A percentile compares a stretch with the other conserved stretches of the same genome.
phyloP scores from a whole-genome alignment of 2,113 vertebrate species.

The Murina feae region DNA sequence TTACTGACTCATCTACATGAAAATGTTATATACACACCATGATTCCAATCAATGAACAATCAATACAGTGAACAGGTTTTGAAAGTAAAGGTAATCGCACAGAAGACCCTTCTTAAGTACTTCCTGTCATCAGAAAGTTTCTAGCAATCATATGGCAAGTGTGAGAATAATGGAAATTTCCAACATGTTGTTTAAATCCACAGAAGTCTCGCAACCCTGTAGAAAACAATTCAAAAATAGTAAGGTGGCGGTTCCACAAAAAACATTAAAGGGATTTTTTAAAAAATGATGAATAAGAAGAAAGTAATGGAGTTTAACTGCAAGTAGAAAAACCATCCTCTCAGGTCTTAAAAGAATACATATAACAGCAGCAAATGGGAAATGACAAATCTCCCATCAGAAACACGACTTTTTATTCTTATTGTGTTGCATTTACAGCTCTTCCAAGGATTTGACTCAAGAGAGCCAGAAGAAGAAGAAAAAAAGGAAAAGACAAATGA shows the following conservation, averaged over 20 bases:
- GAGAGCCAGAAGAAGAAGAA: constrained; percentile 28
- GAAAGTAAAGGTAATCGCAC: constrained; percentile 27
- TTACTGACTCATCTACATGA: neutral
- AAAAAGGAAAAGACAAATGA: constrained; percentile 59
- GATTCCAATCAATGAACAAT: neutral
- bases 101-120: neutral
- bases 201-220: neutral
- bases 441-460: constrained; percentile 46
- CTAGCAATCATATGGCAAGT: neutral
- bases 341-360: constrained; percentile 32
- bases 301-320: constrained; percentile 43
- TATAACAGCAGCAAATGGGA: neutral
- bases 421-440: neutral
- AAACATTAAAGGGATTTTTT: neutral
- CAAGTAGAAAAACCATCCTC: constrained; percentile 41
- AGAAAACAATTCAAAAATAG: constrained; percentile 41
- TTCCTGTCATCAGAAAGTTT: neutral
- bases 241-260: constrained; percentile 43
- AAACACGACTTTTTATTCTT: constrained; percentile 46
- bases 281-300: neutral
- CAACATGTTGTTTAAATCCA: constrained; percentile 26
- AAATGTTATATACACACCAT: neutral
- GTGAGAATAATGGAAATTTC: constrained; percentile 35
- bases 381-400: constrained; percentile 15
- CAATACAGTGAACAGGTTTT: neutral